Conservation (phyloP, 2,113 vertebrate genomes). For the Propithecus coquereli region DNA sequence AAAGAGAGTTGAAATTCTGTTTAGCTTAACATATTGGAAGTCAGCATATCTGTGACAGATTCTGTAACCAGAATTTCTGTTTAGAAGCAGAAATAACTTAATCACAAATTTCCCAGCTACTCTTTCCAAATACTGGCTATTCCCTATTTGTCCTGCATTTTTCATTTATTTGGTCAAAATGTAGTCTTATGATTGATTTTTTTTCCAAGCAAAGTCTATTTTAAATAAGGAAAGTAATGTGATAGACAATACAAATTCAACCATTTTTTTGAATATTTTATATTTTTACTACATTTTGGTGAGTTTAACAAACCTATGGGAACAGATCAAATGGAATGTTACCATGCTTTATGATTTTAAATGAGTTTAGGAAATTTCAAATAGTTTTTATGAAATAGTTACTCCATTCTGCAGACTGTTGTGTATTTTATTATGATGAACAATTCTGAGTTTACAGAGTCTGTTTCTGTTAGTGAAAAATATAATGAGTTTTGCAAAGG, state of each 20-base stretch:
- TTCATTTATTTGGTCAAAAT: neutral
- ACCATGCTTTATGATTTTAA: conserved; percentile 46
- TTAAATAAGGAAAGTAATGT: conserved; percentile 40
- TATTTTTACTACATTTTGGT: conserved; percentile 29
- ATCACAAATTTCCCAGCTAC: conserved; percentile 31
- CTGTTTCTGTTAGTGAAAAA: conserved; percentile 67
- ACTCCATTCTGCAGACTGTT: conserved; percentile 28
- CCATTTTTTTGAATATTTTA: conserved; percentile 44
- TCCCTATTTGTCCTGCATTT: neutral
- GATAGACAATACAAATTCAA: conserved; percentile 28
- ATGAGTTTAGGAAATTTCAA: conserved; percentile 58
- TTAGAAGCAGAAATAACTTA: conserved; percentile 50
- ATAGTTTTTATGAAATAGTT: conserved; percentile 22
- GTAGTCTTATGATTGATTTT: neutral
- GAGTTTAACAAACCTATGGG: conserved; percentile 36
- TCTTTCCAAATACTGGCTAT: neutral
- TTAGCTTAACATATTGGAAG: conserved; percentile 44
- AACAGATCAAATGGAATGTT: conserved; percentile 51
- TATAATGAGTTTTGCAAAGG: conserved; percentile 63
- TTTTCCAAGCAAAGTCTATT: neutral
- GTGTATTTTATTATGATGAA: conserved; percentile 39
- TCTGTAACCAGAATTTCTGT: conserved; percentile 40
- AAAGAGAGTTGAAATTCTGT: conserved; percentile 40
- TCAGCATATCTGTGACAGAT: conserved; percentile 37
- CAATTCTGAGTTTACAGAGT: conserved; percentile 54